Base-by-base conservation (phyloP, 1,140 invertebrate genomes). In the Tenebrio molitor region DNA sequence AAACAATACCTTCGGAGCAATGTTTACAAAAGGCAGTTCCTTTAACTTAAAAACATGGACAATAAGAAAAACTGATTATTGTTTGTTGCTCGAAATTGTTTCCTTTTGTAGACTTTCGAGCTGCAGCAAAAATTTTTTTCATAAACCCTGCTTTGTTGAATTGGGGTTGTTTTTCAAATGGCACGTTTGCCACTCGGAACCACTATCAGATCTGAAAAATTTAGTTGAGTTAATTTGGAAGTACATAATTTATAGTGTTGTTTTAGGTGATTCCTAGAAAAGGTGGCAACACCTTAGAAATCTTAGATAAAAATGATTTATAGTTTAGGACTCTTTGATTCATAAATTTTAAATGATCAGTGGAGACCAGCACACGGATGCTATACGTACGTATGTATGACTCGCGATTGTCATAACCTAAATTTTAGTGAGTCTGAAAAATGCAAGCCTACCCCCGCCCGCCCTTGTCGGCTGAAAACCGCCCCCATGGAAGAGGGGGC, bases 1-100 rank as follows among this genome's bases (percentile, higher is more conserved):
- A 77, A 77, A 77, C 76, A 76, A 76, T 75, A 72, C 68, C 67
- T 74, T 67, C 46, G 65, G 46, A 62, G 58, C 58, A 69, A 69
- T 76, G 69, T 76, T 76, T 74, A 74, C 75, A 67, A 71, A 74
- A 74, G 75, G 65, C 69, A 68, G 34, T 69, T 71, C 65, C 44
- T 69, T 44, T 17, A 15, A 16, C 3, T 50, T 16, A 29, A 23
- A 25, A 62, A 62, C 29, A 62, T 25, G n/a, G 10, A 53, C 2
- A 25, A 7, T 7, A 53, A 53, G 46, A 25, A 53, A 53, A 53
- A 53, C 36, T 39, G 12, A 39, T 39, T 39, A 12, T 39, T n/a
- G 36, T 39, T 39, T 39, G 4, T 10, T 33, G 36, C 36, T n/a
- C n/a, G 36, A 39, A 29, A 29, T 29, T 29, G 8, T 29, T 29